Percentiles rank a stretch among this genome's conserved stretches.
phyloP scores from a whole-genome alignment of 1,140 invertebrate genomes.

The Phymastichus coffea region DNA sequence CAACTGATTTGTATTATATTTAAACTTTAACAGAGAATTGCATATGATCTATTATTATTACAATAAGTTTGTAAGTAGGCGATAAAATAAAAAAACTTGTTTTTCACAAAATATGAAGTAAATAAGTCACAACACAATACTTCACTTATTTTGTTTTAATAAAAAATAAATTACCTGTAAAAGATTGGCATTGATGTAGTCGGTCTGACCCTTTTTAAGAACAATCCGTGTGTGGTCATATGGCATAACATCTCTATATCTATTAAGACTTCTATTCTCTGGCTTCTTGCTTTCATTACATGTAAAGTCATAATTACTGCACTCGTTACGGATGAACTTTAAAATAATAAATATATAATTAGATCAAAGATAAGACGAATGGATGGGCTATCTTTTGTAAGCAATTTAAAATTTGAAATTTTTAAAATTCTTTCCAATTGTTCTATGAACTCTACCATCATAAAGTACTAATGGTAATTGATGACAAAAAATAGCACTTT shows the following conservation, averaged over 20 bases:
- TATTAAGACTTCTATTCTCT: constrained; percentile 79
- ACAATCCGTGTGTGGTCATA: constrained; percentile 91
- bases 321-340: constrained; percentile 65
- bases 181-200: constrained; percentile 95
- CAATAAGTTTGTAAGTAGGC: too few species aligned
- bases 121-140: too few species aligned
- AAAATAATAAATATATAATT: constrained; percentile 39
- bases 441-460: neutral
- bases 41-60: too few species aligned
- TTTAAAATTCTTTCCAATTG: too few species aligned
- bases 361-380: neutral
- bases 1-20: too few species aligned
- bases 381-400: neutral
- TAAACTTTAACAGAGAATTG: too few species aligned
- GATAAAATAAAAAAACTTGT: too few species aligned
- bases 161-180: constrained; percentile 72
- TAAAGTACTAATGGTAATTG: neutral
- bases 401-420: neutral
- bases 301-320: constrained; percentile 65
- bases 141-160: too few species aligned
- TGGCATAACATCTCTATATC: constrained; percentile 94
- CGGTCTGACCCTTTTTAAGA: constrained; percentile 69
- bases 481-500: too few species aligned
- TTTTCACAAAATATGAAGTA: too few species aligned
- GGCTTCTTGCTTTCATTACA: constrained; percentile 75